phyloP scores from a whole-genome alignment of 2,797 vertebrate genomes.

The Anguilla pacifica region DNA sequence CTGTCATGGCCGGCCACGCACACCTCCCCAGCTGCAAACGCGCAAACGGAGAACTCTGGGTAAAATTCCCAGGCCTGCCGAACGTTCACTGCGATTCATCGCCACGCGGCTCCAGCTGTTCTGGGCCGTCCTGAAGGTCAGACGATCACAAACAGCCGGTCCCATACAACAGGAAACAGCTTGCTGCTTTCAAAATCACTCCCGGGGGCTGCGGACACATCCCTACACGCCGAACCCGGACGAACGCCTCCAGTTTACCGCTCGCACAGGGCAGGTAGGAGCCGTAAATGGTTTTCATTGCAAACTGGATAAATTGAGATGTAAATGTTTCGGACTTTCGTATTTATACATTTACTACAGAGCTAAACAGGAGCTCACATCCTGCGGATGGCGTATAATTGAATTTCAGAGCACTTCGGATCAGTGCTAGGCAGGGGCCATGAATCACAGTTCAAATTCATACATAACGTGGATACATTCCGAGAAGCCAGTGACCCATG shows the following conservation, averaged over 20 bases:
- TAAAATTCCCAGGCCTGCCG: neutral
- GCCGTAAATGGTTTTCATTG: neutral
- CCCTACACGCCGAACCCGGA: neutral
- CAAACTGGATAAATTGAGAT: neutral
- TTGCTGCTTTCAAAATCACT: neutral
- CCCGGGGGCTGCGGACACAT: neutral
- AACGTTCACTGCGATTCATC: neutral
- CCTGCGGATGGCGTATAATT: neutral
- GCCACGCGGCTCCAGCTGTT: neutral
- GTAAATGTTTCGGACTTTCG: neutral
- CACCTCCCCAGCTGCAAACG: conserved; percentile 74
- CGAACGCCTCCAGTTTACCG: neutral
- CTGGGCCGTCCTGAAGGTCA: neutral
- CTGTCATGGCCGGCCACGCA: conserved; percentile 78
- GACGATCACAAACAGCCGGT: neutral
- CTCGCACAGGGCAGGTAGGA: neutral
- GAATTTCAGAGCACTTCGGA: neutral
- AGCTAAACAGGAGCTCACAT: neutral
- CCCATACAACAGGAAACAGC: neutral
- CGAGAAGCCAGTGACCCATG: neutral
- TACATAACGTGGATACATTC: neutral
- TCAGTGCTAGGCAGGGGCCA: neutral
- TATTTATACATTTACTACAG: neutral
- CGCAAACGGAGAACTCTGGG: conserved; percentile 21
- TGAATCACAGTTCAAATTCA: neutral